Evolutionary conservation across 2,113 vertebrate genomes (phyloP).

Genomic region (Eupsittula cactorum): DNA sequence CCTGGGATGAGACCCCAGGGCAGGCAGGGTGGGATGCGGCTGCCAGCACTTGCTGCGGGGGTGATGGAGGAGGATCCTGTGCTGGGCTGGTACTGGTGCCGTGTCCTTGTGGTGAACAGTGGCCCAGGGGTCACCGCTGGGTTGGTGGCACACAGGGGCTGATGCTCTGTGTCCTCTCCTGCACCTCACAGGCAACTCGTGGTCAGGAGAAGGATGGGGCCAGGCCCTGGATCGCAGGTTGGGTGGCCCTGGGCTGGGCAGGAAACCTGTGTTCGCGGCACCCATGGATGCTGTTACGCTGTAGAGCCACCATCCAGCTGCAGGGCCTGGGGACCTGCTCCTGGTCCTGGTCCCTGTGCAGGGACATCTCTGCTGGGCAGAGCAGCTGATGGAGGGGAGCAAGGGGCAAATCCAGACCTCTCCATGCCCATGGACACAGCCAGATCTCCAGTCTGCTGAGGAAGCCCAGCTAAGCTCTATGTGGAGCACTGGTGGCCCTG

Average conservation of each 20-base stretch:
- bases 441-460: neutral
- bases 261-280: fast-evolving
- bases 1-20: neutral
- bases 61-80: neutral
- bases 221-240: no score
- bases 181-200: neutral
- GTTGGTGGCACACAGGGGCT: fast-evolving
- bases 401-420: neutral
- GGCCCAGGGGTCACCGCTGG: neutral
- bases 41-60: fast-evolving
- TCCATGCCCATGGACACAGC: fast-evolving
- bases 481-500: fast-evolving
- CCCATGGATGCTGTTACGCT: neutral
- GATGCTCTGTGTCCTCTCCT: neutral
- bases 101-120: fast-evolving
- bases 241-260: neutral
- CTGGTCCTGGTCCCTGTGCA: fast-evolving
- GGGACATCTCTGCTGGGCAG: neutral
- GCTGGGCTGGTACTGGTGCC: fast-evolving
- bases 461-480: neutral
- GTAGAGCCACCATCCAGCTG: neutral
- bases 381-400: neutral
- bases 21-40: neutral
- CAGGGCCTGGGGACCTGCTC: fast-evolving
- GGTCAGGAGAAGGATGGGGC: neutral